A percentile compares a stretch with the other conserved stretches of the same genome.
Conservation (phyloP, 2,797 vertebrate genomes). For the Danio aesculapii region DNA sequence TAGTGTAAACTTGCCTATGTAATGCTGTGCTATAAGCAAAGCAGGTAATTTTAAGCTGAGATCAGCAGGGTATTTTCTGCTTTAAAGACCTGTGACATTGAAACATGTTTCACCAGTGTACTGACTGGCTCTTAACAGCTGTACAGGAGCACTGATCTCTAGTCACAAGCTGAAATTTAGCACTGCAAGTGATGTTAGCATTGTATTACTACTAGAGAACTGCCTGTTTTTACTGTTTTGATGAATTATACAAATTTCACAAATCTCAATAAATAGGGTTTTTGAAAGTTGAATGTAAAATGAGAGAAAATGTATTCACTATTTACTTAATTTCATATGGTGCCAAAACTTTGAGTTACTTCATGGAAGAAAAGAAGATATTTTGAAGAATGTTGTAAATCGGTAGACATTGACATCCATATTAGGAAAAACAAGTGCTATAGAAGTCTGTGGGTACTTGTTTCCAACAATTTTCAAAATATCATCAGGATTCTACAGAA, state of each 20-base stretch:
- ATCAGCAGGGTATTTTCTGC: slow-evolving; percentile 15
- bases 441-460: no score
- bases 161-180: background rate
- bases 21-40: background rate
- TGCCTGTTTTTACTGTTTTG: background rate
- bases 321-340: no score
- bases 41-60: background rate
- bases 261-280: background rate
- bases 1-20: background rate
- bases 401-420: no score
- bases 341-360: no score
- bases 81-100: slow-evolving; percentile 14
- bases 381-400: no score
- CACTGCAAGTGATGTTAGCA: background rate
- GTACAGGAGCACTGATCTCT: background rate
- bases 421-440: no score
- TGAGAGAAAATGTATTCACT: no score
- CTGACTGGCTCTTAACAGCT: background rate
- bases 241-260: background rate
- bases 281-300: background rate
- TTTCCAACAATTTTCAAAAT: no score
- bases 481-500: no score
- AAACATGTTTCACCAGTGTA: slow-evolving; percentile 55
- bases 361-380: no score
- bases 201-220: background rate